These are phyloP conservation scores for Epirrhoe tristata DNA, from an alignment of 2,888 invertebrate species.

Conservation along the genomic window DNA sequence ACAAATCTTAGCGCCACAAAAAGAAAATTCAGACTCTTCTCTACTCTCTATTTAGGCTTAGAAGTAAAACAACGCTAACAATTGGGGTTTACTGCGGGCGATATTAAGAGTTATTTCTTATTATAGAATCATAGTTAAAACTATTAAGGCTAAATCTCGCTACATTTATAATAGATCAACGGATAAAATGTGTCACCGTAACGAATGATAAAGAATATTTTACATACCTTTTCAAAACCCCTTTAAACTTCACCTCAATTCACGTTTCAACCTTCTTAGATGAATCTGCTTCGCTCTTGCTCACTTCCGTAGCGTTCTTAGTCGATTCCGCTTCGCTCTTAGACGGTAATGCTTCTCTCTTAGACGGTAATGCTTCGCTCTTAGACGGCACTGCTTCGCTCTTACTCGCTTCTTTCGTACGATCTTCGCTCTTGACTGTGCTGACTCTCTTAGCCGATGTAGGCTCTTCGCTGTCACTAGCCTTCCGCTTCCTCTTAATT, in stretches of 20 bases:
- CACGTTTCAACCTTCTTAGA: constrained; percentile 27
- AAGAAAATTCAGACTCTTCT: too few species aligned
- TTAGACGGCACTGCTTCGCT: constrained; percentile 8
- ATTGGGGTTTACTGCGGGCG: too few species aligned
- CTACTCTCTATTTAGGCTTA: too few species aligned
- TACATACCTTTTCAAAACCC: constrained; percentile 13
- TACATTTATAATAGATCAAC: too few species aligned
- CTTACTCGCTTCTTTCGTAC: not conserved
- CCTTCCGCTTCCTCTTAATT: constrained; percentile 91
- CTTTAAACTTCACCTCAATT: not conserved
- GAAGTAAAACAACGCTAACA: too few species aligned
- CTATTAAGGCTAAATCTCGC: too few species aligned
- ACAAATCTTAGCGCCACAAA: too few species aligned
- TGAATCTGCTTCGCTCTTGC: constrained; percentile 24
- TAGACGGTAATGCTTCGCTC: constrained; percentile 4
- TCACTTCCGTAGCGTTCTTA: constrained; percentile 9
- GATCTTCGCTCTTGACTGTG: constrained; percentile 46
- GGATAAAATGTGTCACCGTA: not conserved
- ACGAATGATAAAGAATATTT: not conserved
- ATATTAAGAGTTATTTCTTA: too few species aligned
- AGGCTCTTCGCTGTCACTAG: constrained; percentile 86
- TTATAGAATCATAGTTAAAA: too few species aligned
- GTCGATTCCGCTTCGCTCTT: constrained; percentile 6
- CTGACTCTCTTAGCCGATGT: constrained; percentile 86
- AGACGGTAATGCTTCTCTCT: constrained; percentile 1